phyloP scores from a whole-genome alignment of 2,797 vertebrate genomes.

The Sparidentex hasta region DNA sequence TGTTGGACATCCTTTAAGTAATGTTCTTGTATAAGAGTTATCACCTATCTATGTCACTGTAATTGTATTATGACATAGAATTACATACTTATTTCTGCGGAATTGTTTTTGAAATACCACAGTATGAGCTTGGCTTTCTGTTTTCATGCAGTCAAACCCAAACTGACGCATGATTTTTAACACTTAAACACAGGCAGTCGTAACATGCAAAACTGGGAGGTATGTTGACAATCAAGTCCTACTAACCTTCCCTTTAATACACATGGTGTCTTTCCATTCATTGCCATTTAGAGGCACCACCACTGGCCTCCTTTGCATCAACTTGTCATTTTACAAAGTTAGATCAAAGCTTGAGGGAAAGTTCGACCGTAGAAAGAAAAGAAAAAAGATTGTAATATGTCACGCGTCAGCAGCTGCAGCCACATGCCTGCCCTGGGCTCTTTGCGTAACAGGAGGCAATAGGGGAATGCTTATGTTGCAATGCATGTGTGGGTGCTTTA shows the following conservation, averaged over 20 bases:
- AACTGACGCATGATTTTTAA: no score
- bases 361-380: constrained; percentile 4
- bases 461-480: constrained; percentile 30
- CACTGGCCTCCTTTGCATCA: not conserved
- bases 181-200: not conserved
- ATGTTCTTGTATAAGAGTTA: not conserved
- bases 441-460: constrained; percentile 26
- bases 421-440: constrained; percentile 4
- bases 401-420: constrained; percentile 4
- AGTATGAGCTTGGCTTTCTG: not conserved
- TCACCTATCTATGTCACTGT: not conserved
- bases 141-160: not conserved
- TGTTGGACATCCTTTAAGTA: no score
- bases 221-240: not conserved
- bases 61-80: not conserved
- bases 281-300: not conserved
- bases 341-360: constrained; percentile 4
- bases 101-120: not conserved
- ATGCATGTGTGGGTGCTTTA: constrained; percentile 11
- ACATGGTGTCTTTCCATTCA: not conserved
- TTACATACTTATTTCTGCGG: not conserved
- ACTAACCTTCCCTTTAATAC: not conserved
- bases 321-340: constrained; percentile 20
- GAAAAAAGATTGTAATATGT: constrained; percentile 22
- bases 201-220: not conserved